Percentiles rank a stretch among this genome's conserved stretches.
Evolutionary conservation across 2,888 invertebrate genomes (phyloP).

Genomic region (Lasius fuliginosus): DNA sequence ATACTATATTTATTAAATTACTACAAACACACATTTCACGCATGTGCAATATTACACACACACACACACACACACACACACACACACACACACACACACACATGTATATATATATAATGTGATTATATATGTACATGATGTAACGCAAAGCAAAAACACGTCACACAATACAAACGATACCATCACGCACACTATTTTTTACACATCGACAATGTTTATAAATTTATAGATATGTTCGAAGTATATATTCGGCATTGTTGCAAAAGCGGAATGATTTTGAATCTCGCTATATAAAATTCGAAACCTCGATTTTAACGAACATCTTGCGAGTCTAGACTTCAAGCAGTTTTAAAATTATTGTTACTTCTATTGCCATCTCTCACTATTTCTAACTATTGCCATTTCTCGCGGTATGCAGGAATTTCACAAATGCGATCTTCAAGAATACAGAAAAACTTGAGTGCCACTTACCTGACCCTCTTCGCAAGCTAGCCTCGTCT

Average conservation of each 20-base stretch:
- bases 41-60: neutral
- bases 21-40: neutral
- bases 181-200: neutral
- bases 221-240: neutral
- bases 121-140: neutral
- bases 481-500: slow-evolving; percentile 92
- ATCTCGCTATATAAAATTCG: slow-evolving; percentile 3
- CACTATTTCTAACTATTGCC: too few relatives aligned
- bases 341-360: neutral
- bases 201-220: neutral
- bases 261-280: neutral
- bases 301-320: neutral
- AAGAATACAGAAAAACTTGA: neutral
- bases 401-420: neutral
- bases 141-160: neutral
- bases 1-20: neutral
- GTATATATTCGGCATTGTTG: neutral
- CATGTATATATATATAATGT: slow-evolving; percentile 5
- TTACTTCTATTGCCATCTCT: too few relatives aligned
- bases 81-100: neutral
- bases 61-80: neutral
- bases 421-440: neutral
- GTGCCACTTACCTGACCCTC: slow-evolving; percentile 90
- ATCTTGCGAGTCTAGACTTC: neutral
- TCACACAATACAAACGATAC: neutral